These are phyloP conservation scores for Tromatobia lineatoria DNA, from an alignment of 2,888 invertebrate genomes.

Conservation along the genomic window DNA sequence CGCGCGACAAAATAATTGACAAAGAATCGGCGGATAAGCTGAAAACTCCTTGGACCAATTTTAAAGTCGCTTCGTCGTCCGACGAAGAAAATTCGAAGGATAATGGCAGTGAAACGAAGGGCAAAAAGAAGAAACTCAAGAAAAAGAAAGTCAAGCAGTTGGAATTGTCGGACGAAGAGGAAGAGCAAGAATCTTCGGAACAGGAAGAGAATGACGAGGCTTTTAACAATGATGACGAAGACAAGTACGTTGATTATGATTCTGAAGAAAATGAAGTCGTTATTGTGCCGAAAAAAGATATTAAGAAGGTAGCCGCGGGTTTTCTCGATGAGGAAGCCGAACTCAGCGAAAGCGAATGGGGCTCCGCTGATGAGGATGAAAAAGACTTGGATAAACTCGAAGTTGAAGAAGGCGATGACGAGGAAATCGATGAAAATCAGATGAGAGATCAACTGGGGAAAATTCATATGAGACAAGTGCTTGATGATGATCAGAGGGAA, in stretches of 20 bases:
- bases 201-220: constrained; percentile 79
- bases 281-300: constrained; percentile 81
- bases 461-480: constrained; percentile 94
- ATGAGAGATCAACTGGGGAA: constrained; percentile 92
- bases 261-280: constrained; percentile 94
- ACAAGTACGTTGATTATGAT: constrained; percentile 90
- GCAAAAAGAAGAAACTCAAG: constrained; percentile 65
- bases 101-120: constrained; percentile 51
- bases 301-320: constrained; percentile 87
- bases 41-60: constrained; percentile 74
- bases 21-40: constrained; percentile 74
- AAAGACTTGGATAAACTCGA: constrained; percentile 92
- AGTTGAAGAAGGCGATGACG: constrained; percentile 93
- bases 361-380: constrained; percentile 95
- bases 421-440: constrained; percentile 92
- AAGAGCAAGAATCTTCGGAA: constrained; percentile 77
- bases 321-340: constrained; percentile 97
- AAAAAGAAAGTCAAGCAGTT: constrained; percentile 75
- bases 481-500: constrained; percentile 96
- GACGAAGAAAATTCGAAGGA: constrained; percentile 81
- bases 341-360: constrained; percentile 96
- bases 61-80: constrained; percentile 78
- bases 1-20: constrained; percentile 65
- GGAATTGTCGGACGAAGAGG: constrained; percentile 81
- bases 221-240: constrained; percentile 76